These are phyloP conservation scores for Apteryx mantelli DNA, from an alignment of 2,113 vertebrate genomes.

Conservation along the genomic window DNA sequence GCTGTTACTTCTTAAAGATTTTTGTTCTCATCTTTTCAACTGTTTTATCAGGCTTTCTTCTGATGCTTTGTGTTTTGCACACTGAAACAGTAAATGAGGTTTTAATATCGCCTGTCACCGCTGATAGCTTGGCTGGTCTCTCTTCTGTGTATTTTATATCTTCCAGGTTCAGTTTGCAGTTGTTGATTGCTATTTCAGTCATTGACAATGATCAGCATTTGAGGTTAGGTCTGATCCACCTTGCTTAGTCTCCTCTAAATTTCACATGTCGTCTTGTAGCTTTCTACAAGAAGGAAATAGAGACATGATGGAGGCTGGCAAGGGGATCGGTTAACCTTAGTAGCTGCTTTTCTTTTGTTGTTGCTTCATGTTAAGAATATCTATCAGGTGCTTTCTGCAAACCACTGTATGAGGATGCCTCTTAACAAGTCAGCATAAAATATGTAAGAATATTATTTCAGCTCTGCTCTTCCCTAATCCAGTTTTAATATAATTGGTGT, in stretches of 20 bases:
- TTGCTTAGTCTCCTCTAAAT: neutral
- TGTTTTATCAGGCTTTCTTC: neutral
- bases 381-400: neutral
- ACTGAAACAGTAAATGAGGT: neutral
- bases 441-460: neutral
- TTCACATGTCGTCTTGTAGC: fast-evolving
- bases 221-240: neutral
- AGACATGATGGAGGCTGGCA: neutral
- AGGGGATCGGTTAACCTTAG: neutral
- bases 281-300: neutral
- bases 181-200: neutral
- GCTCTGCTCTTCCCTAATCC: neutral
- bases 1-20: neutral
- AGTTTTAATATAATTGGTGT: neutral
- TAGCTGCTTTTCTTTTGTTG: neutral
- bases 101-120: neutral
- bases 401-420: neutral
- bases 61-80: neutral
- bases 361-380: neutral
- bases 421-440: neutral
- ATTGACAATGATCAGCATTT: neutral
- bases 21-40: neutral
- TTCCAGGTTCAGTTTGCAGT: neutral
- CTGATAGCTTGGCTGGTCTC: neutral
- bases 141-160: neutral